A percentile compares a stretch with the other conserved stretches of the same genome.
Conservation (phyloP, 1,140 invertebrate species). For the Atta texana region DNA sequence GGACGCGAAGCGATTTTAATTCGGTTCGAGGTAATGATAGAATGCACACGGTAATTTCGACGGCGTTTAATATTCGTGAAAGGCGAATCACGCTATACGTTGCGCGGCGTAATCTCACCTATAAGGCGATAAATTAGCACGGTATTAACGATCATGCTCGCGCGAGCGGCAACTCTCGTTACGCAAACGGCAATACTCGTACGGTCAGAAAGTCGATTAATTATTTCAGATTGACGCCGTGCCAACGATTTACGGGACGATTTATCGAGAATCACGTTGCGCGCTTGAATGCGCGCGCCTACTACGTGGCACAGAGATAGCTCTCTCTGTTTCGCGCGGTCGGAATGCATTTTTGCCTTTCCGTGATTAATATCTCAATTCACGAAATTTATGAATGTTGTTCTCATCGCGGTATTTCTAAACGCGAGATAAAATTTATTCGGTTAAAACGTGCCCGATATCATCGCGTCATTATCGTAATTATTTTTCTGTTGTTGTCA, state of each 20-base stretch:
- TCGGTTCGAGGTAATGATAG: conserved; percentile 4
- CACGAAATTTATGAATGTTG: conserved; percentile 58
- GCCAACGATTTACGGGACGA: conserved; percentile 67
- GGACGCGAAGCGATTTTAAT: conserved; percentile 15
- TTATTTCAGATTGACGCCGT: conserved; percentile 69
- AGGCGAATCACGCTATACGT: conserved; percentile 17
- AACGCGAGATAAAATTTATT: background rate
- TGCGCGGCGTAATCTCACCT: conserved; percentile 49
- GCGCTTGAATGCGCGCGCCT: conserved; percentile 63
- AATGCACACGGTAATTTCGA: background rate
- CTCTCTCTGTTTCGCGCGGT: conserved; percentile 25
- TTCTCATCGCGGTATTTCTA: conserved; percentile 6
- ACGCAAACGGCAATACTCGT: conserved; percentile 54
- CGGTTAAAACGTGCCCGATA: background rate
- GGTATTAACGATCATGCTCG: conserved; percentile 68
- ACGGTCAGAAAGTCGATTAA: conserved; percentile 63
- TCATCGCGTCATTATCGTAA: background rate
- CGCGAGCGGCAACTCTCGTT: conserved; percentile 65
- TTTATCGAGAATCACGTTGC: conserved; percentile 62
- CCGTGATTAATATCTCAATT: conserved; percentile 55
- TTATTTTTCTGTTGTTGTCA: background rate
- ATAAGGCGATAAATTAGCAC: conserved; percentile 69
- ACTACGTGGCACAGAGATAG: conserved; percentile 24
- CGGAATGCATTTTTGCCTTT: conserved; percentile 15
- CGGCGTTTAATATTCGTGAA: conserved; percentile 47